A percentile compares a stretch with the other conserved stretches of the same genome.
Conservation (phyloP, 2,888 invertebrate genomes). For the Masnerella sp. region DNA sequence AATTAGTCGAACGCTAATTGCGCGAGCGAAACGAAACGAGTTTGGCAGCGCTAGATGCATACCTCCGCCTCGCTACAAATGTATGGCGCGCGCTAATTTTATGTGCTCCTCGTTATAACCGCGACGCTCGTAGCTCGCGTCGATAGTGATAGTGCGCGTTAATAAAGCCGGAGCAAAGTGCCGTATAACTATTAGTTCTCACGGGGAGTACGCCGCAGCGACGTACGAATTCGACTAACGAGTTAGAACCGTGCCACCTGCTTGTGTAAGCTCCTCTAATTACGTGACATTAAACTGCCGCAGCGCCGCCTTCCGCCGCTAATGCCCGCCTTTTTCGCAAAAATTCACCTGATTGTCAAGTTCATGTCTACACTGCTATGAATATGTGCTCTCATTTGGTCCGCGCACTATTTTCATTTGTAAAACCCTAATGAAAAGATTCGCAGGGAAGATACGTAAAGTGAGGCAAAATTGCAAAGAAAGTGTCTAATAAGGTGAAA, state of each 20-base stretch:
- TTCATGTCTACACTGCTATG: no score
- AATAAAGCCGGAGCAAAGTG: slow-evolving; percentile 22
- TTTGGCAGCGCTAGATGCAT: background rate
- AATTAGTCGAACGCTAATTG: slow-evolving; percentile 6
- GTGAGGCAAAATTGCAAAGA: no score
- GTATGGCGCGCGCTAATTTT: slow-evolving; percentile 3
- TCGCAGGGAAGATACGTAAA: no score
- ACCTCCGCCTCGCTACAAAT: background rate
- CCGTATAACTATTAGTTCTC: slow-evolving; percentile 19
- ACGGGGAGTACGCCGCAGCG: background rate
- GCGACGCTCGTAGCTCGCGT: slow-evolving; percentile 1
- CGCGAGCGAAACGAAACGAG: background rate
- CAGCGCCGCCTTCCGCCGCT: background rate
- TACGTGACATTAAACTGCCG: slow-evolving; percentile 12
- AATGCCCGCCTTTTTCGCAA: no score
- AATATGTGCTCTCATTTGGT: no score
- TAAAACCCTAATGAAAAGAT: no score
- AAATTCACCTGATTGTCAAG: no score
- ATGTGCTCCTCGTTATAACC: slow-evolving; percentile 22
- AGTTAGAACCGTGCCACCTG: slow-evolving; percentile 8
- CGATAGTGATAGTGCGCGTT: slow-evolving; percentile 15
- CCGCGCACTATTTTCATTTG: no score
- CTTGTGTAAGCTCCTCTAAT: slow-evolving; percentile 19
- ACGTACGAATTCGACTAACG: slow-evolving; percentile 2
- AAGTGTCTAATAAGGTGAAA: no score